Evolutionary conservation across 2,888 invertebrate genomes (phyloP).

Genomic region (Epiblema foenella): DNA sequence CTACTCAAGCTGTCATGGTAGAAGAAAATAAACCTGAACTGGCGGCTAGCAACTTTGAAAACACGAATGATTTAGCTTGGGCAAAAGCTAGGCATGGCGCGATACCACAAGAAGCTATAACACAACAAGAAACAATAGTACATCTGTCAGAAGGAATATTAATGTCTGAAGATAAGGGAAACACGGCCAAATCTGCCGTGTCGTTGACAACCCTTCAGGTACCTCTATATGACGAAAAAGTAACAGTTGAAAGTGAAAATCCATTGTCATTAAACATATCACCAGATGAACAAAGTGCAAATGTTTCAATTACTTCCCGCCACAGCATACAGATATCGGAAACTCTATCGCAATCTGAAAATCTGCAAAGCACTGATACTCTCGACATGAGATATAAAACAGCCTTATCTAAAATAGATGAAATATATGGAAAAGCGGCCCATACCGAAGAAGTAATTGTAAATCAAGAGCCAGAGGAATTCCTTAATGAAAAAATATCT

Average conservation of each 20-base stretch:
- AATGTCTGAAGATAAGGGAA: slow-evolving; percentile 52
- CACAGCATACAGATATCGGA: slow-evolving; percentile 84
- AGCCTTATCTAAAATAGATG: slow-evolving; percentile 67
- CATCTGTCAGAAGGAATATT: slow-evolving; percentile 75
- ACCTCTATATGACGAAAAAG: slow-evolving; percentile 83
- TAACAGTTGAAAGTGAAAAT: slow-evolving; percentile 86
- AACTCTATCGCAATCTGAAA: slow-evolving; percentile 82
- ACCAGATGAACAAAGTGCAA: slow-evolving; percentile 76
- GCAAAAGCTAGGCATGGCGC: slow-evolving; percentile 69
- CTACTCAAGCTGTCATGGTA: slow-evolving; percentile 79
- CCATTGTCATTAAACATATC: slow-evolving; percentile 61
- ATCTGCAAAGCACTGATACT: slow-evolving; percentile 70
- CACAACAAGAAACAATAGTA: slow-evolving; percentile 83
- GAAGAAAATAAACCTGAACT: slow-evolving; percentile 80
- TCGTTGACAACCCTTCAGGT: slow-evolving; percentile 81
- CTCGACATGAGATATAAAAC: slow-evolving; percentile 67
- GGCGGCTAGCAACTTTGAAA: slow-evolving; percentile 66
- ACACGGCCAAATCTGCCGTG: slow-evolving; percentile 72
- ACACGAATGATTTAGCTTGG: slow-evolving; percentile 54
- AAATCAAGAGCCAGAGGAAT: slow-evolving; percentile 64
- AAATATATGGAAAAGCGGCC: slow-evolving; percentile 75
- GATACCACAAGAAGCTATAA: slow-evolving; percentile 84
- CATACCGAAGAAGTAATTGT: slow-evolving; percentile 68
- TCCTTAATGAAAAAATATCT: slow-evolving; percentile 58
- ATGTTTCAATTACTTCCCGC: slow-evolving; percentile 70